phyloP scores from a whole-genome alignment of 30 jellyfish, hydroid and myxozoan species.

The Aurelia sp. region DNA sequence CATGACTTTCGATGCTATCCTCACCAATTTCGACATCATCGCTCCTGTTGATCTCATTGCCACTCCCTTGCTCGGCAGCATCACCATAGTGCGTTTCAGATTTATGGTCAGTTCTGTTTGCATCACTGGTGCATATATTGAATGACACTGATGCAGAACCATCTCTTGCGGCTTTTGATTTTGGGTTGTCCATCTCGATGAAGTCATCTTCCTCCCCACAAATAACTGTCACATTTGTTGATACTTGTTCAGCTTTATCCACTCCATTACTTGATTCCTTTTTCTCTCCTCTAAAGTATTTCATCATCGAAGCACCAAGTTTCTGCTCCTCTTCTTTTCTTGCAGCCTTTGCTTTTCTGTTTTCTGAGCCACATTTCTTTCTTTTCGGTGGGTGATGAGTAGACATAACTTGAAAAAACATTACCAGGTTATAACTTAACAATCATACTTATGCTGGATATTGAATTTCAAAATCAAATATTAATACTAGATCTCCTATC shows the following conservation, averaged over 20 bases:
- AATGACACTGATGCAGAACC: conserved; percentile 8
- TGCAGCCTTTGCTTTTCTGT: conserved; percentile 16
- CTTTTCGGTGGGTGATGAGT: conserved; percentile 41
- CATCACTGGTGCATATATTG: conserved; percentile 1
- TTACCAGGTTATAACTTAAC: no score
- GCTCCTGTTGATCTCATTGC: conserved; percentile 11
- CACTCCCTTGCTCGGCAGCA: conserved; percentile 10
- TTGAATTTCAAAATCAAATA: no score
- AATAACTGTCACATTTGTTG: neutral
- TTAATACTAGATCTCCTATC: no score
- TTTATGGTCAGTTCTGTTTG: neutral
- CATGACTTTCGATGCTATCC: no score
- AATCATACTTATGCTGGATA: no score
- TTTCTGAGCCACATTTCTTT: conserved; percentile 55
- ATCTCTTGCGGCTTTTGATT: neutral
- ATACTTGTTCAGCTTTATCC: conserved; percentile 12
- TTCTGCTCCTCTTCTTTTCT: conserved; percentile 20
- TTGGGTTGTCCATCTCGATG: neutral
- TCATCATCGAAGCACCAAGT: conserved; percentile 34
- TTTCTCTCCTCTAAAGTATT: conserved; percentile 29
- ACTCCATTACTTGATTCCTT: conserved; percentile 4
- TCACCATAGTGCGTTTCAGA: neutral
- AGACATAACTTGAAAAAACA: neutral
- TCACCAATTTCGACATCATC: neutral
- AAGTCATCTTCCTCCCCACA: neutral